Evolutionary conservation across 1,140 invertebrate genomes (phyloP).

Genomic region (Halotydeus destructor): DNA sequence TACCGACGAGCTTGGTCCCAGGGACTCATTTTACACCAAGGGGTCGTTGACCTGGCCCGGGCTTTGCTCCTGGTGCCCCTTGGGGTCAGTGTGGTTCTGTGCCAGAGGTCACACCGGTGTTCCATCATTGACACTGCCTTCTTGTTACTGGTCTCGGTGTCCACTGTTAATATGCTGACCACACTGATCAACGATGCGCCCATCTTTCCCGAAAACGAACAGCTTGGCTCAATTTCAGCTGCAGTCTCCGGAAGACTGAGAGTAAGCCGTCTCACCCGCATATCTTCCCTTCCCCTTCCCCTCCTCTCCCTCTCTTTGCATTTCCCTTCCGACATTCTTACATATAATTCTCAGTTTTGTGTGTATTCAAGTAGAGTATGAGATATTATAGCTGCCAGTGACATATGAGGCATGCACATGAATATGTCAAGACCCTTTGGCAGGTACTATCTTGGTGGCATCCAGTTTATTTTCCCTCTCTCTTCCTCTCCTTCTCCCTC

Average conservation of each 20-base stretch:
- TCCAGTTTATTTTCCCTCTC: conserved; percentile 8
- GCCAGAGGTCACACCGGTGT: conserved; percentile 62
- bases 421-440: no score
- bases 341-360: no score
- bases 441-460: no score
- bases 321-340: no score
- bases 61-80: conserved; percentile 56
- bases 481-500: no score
- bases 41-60: conserved; percentile 55
- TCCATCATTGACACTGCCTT: conserved; percentile 73
- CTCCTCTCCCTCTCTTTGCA: no score
- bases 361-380: no score
- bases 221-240: conserved; percentile 7
- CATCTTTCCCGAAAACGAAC: conserved; percentile 42
- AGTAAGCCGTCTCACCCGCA: no score
- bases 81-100: conserved; percentile 55
- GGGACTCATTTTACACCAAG: conserved; percentile 63
- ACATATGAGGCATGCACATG: no score
- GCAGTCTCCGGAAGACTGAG: conserved; percentile 15
- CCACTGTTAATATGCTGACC: conserved; percentile 72
- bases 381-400: no score
- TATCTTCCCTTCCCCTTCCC: no score
- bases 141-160: conserved; percentile 63
- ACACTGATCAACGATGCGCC: conserved; percentile 72
- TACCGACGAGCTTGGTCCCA: conserved; percentile 42